Conservation (phyloP, 2,888 invertebrate genomes). For the Tachina lurida region DNA sequence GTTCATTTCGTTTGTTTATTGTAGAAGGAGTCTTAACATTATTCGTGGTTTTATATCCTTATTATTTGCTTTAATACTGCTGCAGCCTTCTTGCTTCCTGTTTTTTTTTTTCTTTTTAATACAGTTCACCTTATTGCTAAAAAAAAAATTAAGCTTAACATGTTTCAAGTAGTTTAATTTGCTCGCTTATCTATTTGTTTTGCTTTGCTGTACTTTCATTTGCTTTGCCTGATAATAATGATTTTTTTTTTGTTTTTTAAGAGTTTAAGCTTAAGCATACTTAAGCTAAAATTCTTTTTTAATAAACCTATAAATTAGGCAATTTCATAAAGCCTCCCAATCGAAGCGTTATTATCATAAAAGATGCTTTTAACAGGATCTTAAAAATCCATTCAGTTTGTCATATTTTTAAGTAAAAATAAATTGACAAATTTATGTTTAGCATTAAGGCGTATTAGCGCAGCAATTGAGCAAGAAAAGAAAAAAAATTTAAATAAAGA, state of each 20-base stretch:
- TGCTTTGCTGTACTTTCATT: background rate
- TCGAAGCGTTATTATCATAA: background rate
- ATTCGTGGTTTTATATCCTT: slow-evolving; percentile 68
- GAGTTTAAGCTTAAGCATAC: slow-evolving; percentile 44
- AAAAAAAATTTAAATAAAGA: background rate
- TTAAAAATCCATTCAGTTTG: background rate
- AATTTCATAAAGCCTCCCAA: slow-evolving; percentile 48
- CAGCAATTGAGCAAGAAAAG: background rate
- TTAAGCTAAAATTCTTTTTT: slow-evolving; percentile 46
- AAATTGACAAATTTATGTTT: slow-evolving; percentile 48
- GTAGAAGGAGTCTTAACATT: slow-evolving; percentile 57
- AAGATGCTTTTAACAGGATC: slow-evolving; percentile 9
- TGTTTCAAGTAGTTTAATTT: slow-evolving; percentile 46
- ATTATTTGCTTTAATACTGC: slow-evolving; percentile 48
- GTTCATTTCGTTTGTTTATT: slow-evolving; percentile 67
- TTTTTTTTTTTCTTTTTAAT: background rate
- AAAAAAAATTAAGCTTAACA: slow-evolving; percentile 58
- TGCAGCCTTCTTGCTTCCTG: background rate
- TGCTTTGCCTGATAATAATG: slow-evolving; percentile 45
- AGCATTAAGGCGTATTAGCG: background rate
- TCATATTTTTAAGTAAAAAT: slow-evolving; percentile 18
- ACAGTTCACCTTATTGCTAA: slow-evolving; percentile 29
- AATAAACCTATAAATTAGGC: slow-evolving; percentile 63
- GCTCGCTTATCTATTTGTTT: slow-evolving; percentile 16
- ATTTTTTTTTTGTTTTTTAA: slow-evolving; percentile 42